These are phyloP conservation scores for Psix sp. DNA, from an alignment of 1,140 invertebrate species.

Conservation along the genomic window DNA sequence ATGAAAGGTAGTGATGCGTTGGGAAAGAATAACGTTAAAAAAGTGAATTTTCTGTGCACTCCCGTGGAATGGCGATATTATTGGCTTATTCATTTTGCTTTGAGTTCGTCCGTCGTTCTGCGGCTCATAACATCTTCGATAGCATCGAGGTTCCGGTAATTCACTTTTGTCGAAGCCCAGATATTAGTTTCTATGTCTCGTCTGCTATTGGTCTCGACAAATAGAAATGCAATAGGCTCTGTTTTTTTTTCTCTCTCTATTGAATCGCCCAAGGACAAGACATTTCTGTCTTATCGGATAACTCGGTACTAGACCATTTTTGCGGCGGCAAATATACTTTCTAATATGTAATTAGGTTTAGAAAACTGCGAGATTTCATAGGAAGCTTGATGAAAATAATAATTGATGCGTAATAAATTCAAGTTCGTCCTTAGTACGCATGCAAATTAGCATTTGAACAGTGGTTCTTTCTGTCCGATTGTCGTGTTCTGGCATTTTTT, in stretches of 20 bases:
- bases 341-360: too few species aligned
- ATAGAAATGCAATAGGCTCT: constrained; percentile 42
- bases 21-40: constrained; percentile 59
- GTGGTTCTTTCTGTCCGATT: too few species aligned
- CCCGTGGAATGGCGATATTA: constrained; percentile 69
- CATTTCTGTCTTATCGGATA: constrained; percentile 7
- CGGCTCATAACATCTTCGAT: constrained; percentile 65
- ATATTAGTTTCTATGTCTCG: constrained; percentile 73
- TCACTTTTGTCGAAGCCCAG: constrained; percentile 65
- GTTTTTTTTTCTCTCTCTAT: constrained; percentile 37
- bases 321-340: constrained; percentile 12
- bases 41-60: constrained; percentile 60
- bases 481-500: too few species aligned
- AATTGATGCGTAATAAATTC: too few species aligned
- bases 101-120: constrained; percentile 50
- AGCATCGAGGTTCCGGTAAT: constrained; percentile 67
- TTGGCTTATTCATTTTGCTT: constrained; percentile 73
- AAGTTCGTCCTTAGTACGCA: too few species aligned
- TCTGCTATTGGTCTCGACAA: constrained; percentile 54
- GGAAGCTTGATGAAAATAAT: too few species aligned
- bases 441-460: too few species aligned
- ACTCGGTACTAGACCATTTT: constrained; percentile 19
- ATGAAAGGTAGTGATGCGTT: constrained; percentile 57
- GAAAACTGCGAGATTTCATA: too few species aligned
- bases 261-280: constrained; percentile 29